phyloP scores from a whole-genome alignment of 2,797 vertebrate genomes.

The Otolemur crassicaudatus region DNA sequence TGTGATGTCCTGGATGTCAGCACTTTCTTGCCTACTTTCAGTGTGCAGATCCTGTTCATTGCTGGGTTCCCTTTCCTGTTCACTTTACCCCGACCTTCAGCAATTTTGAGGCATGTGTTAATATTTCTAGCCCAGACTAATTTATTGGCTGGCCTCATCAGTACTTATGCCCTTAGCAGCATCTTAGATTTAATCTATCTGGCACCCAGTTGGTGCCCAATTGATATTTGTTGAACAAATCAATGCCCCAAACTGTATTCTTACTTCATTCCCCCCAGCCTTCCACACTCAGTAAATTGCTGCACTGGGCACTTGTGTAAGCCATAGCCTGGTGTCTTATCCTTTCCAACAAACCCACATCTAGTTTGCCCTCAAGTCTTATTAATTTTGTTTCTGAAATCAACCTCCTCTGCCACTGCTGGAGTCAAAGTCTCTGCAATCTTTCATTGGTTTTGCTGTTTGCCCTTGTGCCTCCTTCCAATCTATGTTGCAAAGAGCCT shows the following conservation, averaged over 20 bases:
- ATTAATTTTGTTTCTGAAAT: neutral
- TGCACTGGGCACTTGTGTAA: neutral
- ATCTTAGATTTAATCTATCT: neutral
- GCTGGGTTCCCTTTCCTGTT: neutral
- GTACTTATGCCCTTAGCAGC: neutral
- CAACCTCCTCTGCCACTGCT: neutral
- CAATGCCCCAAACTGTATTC: neutral
- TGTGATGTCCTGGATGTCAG: neutral
- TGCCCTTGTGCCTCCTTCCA: neutral
- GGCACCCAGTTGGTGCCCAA: neutral
- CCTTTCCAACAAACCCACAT: neutral
- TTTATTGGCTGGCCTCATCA: neutral
- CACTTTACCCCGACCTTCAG: neutral
- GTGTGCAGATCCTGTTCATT: neutral
- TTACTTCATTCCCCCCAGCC: rapidly evolving
- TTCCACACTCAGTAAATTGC: neutral
- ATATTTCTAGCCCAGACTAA: neutral
- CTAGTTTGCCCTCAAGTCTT: neutral
- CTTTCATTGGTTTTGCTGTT: neutral
- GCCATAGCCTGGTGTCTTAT: neutral
- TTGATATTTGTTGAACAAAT: neutral
- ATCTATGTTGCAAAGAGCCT: neutral
- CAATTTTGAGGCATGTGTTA: neutral
- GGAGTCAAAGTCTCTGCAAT: neutral
- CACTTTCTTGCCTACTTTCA: neutral